Conservation (phyloP, 2,888 invertebrate genomes). For the Drosophila falleni region DNA sequence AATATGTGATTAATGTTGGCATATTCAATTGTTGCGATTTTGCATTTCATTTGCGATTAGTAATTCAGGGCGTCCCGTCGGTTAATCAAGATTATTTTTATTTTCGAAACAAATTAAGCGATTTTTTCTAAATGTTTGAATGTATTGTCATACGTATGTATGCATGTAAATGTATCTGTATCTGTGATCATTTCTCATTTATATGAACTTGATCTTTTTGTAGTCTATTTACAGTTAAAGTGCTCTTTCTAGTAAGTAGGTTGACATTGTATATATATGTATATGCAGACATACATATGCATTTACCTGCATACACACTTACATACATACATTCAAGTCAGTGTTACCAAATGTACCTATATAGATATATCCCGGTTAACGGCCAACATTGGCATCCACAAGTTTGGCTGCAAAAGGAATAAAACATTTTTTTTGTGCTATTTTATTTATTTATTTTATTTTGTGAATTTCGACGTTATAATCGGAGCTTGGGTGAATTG, state of each 20-base stretch:
- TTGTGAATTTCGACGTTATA: background rate
- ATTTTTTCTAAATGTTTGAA: constrained; percentile 8
- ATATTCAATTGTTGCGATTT: constrained; percentile 34
- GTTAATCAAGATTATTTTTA: constrained; percentile 29
- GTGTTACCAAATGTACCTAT: background rate
- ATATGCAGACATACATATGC: constrained; percentile 7
- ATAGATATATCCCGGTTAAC: background rate
- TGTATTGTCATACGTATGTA: constrained; percentile 3
- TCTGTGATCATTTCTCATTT: background rate
- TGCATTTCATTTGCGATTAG: constrained; percentile 44
- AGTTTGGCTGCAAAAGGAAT: background rate
- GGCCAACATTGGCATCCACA: background rate
- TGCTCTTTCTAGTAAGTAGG: constrained; percentile 20
- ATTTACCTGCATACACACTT: background rate
- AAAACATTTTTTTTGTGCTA: background rate
- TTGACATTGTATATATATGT: constrained; percentile 12
- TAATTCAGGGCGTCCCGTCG: constrained; percentile 40
- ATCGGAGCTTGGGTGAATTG: background rate
- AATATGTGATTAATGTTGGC: constrained; percentile 34
- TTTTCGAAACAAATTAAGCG: constrained; percentile 9
- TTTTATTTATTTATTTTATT: background rate
- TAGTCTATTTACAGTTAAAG: constrained; percentile 7
- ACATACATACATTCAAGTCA: background rate
- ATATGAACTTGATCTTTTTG: constrained; percentile 20
- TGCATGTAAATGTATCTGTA: background rate